phyloP scores from a whole-genome alignment of 1,140 invertebrate species.

The Pygmarrhopalites habei region DNA sequence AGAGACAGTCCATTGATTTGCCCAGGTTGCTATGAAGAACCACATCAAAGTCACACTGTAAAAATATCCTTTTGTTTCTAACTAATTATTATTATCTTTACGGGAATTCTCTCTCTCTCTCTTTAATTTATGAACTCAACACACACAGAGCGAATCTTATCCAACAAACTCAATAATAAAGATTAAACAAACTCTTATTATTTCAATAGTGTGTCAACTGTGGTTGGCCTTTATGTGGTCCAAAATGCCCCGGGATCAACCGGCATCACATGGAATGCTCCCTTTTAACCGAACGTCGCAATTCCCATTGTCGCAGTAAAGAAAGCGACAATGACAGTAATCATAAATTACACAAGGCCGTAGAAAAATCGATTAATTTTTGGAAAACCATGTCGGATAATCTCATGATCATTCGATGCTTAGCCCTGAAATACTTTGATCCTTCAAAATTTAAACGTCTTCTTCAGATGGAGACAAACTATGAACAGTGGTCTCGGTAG shows the following conservation, averaged over 20 bases:
- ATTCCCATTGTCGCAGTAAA: no score
- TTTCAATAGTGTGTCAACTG: slow-evolving; percentile 37
- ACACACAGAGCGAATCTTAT: no score
- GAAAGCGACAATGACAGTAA: no score
- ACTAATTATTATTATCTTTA: no score
- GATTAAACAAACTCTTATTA: not conserved
- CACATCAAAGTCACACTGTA: not conserved
- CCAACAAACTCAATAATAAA: not conserved
- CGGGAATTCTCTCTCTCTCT: no score
- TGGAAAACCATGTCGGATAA: slow-evolving; percentile 26
- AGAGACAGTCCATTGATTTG: slow-evolving; percentile 25
- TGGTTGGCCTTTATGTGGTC: slow-evolving; percentile 38
- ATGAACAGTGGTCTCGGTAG: slow-evolving; percentile 27
- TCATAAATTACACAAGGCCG: no score
- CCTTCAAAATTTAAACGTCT: slow-evolving; percentile 26
- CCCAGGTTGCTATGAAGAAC: slow-evolving; percentile 25
- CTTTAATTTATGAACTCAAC: no score
- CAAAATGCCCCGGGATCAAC: slow-evolving; percentile 19
- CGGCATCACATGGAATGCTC: slow-evolving; percentile 29
- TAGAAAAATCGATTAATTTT: no score
- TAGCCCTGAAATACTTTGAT: slow-evolving; percentile 39
- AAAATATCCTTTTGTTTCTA: no score
- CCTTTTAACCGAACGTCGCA: not conserved
- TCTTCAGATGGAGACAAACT: slow-evolving; percentile 32
- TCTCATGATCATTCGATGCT: slow-evolving; percentile 38